A percentile compares a stretch with the other conserved stretches of the same genome.
Conservation (phyloP, 1,140 invertebrate species). For the Lordiphosa collinella region DNA sequence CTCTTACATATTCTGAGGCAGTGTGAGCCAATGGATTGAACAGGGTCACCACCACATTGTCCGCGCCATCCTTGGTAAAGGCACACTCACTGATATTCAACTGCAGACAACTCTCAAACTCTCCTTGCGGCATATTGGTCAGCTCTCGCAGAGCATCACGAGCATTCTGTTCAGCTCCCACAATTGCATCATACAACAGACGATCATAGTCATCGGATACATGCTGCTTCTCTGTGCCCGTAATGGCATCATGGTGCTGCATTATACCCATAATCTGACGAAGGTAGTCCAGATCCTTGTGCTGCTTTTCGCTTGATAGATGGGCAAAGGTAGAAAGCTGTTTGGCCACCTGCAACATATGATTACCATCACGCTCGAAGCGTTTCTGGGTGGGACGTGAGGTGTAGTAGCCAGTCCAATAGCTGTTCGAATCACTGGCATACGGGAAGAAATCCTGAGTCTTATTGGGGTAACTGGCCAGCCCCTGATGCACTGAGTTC, state of each 20-base stretch:
- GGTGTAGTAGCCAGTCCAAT: slow-evolving; percentile 97
- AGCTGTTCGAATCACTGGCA: slow-evolving; percentile 88
- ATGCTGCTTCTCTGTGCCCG: slow-evolving; percentile 94
- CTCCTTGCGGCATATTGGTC: slow-evolving; percentile 80
- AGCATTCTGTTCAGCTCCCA: slow-evolving; percentile 28
- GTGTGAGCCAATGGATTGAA: slow-evolving; percentile 90
- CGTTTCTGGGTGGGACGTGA: slow-evolving; percentile 92
- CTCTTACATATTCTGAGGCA: slow-evolving; percentile 83
- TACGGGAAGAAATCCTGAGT: slow-evolving; percentile 96
- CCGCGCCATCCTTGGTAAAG: slow-evolving; percentile 77
- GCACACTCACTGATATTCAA: slow-evolving; percentile 85
- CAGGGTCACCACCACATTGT: slow-evolving; percentile 84
- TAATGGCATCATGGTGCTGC: slow-evolving; percentile 95
- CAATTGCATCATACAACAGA: slow-evolving; percentile 46
- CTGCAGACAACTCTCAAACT: slow-evolving; percentile 82
- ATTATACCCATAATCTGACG: slow-evolving; percentile 86
- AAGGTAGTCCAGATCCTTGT: slow-evolving; percentile 62
- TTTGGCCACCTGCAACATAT: slow-evolving; percentile 87
- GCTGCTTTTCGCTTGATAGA: slow-evolving; percentile 23
- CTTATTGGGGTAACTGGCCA: slow-evolving; percentile 85
- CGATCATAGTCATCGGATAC: slow-evolving; percentile 92
- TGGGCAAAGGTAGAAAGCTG: slow-evolving; percentile 80
- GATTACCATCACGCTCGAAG: slow-evolving; percentile 89
- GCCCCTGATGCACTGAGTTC: slow-evolving; percentile 87
- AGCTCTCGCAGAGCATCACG: slow-evolving; percentile 53